Evolutionary conservation across 2,113 vertebrate species (phyloP), one percentile per base, ranked within the genome.

Genomic region (Xenopus laevis): DNA sequence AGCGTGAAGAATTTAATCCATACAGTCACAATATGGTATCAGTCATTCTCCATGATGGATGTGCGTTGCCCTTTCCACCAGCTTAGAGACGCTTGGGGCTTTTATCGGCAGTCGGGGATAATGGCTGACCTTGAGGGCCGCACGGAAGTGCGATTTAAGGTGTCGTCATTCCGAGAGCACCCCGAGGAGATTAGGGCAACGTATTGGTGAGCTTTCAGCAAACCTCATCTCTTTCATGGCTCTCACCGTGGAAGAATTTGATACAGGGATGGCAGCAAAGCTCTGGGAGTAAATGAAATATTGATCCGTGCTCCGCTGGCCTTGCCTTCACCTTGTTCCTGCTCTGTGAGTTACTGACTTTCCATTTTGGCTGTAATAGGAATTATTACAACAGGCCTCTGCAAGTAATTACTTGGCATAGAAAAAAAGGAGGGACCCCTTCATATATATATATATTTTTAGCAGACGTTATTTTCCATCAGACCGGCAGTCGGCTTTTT

Each of bases 261-360:
- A 96, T 95, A 95, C 94, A 92, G 90, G 91, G 90, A 92, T 87
- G 88, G 94, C 92, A 91, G 92, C 93, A 86, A 92, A 90, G 92
- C 90, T 88, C 90, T 89, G 92, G 89, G 93, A 97, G 95, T 98
- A 97, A 98, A 98, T 98, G 96, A 98, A 98, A 98, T 98, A 98
- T 98, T 98, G 96, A 98, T 98, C 96, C 89, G 79, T 88, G 85
- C 91, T 93, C 89, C 90, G 85, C 90, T 96, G 95, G 96, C 96
- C 95, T 98, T 98, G 94, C 95, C 95, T 98, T 98, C 96, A 98
- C 96, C 96, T 98, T 98, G 96, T 98, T 95, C 91, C 93, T 90
- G 92, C 82, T 87, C 88, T 90, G 90, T 96, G 95, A 98, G 94
- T 97, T 95, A 98, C 93, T 91, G 95, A 95, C 94, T 97, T 95